Evolutionary conservation across 2,113 vertebrate genomes (phyloP), one percentile per base, ranked within the genome.

Genomic region (Pseudorhombus dupliciocellatus): DNA sequence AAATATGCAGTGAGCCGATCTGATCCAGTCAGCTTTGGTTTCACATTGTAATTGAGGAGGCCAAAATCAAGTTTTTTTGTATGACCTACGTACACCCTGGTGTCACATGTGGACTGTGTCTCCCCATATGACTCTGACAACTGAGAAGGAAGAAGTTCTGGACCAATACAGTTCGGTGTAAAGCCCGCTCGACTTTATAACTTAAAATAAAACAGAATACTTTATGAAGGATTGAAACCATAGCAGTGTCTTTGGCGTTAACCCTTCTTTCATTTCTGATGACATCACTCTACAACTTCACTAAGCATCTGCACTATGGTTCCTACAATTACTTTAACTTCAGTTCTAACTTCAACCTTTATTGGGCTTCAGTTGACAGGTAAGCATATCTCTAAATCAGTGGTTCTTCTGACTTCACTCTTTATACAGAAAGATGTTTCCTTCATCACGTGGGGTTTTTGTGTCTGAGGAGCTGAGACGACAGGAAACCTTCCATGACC

Each of bases 401-500:
- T 52, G 25, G 10, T 25, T 64, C 40, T 37, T 69, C 44, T 28
- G 5, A 56, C 51, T 61, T 66, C 5, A 46, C 22, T 42, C 18
- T 46, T 14, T 31, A 44, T 12, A 30, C 28, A 56, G 55, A 69
- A 46, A 53, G 7, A 15, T 1, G 7, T 14, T 54, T n/a, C 20
- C 20, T 8, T 48, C 22, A 22, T 40, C 28, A 61, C 21, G 25
- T 26, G 5, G 21, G 37, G 30, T 16, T 25, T 59, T 44, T 66
- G 21, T 14, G 31, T 52, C 58, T 52, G 20, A 65, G 22, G 6
- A 55, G n/a, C 21, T 50, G n/a, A 59, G 53, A 28, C 46, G 22
- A 57, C 25, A 65, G 16, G 7, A 62, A 75, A 70, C 30, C 34
- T 70, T 59, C 15, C 18, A 51, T 76, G 51, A 55, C 48, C 28